Conservation (phyloP, 2,113 vertebrate species). For the Paradoxurus hermaphroditus region DNA sequence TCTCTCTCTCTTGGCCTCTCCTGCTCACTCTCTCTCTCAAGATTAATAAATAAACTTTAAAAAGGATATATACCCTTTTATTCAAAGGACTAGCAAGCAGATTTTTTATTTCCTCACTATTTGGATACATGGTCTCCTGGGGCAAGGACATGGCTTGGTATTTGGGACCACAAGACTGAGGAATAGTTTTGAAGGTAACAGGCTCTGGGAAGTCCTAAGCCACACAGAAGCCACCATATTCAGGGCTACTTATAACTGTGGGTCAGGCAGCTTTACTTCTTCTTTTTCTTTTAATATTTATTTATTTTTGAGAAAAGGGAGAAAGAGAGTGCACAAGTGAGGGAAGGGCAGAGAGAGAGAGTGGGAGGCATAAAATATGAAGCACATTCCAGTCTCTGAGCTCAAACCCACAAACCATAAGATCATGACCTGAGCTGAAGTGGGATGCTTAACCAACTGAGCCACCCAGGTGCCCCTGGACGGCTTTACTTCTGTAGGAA, state of each 20-base stretch:
- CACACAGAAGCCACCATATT: background rate
- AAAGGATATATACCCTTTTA: conserved; percentile 1
- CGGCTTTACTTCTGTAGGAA: background rate
- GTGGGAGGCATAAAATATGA: too few relatives aligned
- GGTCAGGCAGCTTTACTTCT: background rate
- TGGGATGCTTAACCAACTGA: too few relatives aligned
- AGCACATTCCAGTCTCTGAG: too few relatives aligned
- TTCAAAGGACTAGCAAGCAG: background rate
- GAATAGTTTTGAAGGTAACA: background rate
- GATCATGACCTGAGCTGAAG: too few relatives aligned
- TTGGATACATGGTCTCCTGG: background rate
- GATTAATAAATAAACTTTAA: too few relatives aligned
- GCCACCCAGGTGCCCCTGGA: background rate
- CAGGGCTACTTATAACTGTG: background rate
- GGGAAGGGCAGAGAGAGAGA: too few relatives aligned
- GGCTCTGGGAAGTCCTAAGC: background rate
- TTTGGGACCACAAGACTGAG: background rate
- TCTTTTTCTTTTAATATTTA: too few relatives aligned
- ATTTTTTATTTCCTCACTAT: background rate
- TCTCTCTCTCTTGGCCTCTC: too few relatives aligned
- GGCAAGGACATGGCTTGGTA: background rate
- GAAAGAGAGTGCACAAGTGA: too few relatives aligned
- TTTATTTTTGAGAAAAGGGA: too few relatives aligned
- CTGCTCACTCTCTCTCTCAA: too few relatives aligned
- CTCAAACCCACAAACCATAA: too few relatives aligned